phyloP scores from a whole-genome alignment of 2,113 vertebrate species.

The Trogon melanurus region DNA sequence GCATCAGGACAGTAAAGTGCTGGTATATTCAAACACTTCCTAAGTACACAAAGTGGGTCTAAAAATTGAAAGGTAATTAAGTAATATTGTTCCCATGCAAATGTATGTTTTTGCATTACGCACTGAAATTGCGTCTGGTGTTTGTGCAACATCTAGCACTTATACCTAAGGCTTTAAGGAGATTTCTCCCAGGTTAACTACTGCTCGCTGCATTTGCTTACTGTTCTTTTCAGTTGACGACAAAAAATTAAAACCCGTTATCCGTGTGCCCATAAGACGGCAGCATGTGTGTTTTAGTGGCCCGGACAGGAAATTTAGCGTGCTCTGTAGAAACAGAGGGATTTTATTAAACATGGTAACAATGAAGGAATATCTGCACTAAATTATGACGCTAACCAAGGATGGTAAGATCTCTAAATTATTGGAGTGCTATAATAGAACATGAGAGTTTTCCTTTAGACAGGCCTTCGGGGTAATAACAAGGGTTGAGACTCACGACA shows the following conservation, averaged over 20 bases:
- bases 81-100: conserved; percentile 77
- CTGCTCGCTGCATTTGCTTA: conserved; percentile 48
- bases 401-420: conserved; percentile 80
- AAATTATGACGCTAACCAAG: conserved; percentile 78
- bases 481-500: conserved; percentile 84
- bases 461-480: conserved; percentile 86
- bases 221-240: conserved; percentile 51
- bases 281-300: conserved; percentile 54
- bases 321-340: conserved; percentile 53
- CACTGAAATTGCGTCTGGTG: conserved; percentile 58
- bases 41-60: conserved; percentile 69
- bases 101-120: conserved; percentile 62
- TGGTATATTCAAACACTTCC: conserved; percentile 71
- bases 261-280: neutral
- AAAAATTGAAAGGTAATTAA: conserved; percentile 77
- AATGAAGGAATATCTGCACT: conserved; percentile 78
- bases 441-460: conserved; percentile 77
- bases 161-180: conserved; percentile 60
- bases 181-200: conserved; percentile 66
- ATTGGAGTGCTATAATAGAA: conserved; percentile 79
- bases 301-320: conserved; percentile 27
- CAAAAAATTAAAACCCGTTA: conserved; percentile 60
- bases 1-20: conserved; percentile 70
- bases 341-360: conserved; percentile 67
- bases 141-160: conserved; percentile 57